Percentiles rank a stretch among this genome's conserved stretches.
These are phyloP conservation scores for Pyrocephalus nanus DNA, from an alignment of 2,797 vertebrate species.

Conservation along the genomic window DNA sequence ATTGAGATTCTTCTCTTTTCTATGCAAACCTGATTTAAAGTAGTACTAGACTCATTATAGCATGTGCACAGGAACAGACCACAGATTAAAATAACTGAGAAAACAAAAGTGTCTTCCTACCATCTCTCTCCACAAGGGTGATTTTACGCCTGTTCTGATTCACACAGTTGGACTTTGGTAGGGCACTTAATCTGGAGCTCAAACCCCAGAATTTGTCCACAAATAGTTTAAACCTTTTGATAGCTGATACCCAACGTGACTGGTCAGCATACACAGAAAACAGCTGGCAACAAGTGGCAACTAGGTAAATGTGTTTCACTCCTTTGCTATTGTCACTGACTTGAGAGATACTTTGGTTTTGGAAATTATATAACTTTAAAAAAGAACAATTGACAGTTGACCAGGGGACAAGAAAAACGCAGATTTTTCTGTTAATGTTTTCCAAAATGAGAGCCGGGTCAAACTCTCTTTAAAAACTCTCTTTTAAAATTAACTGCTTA, in stretches of 20 bases:
- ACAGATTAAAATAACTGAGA: background rate
- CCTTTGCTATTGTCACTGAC: background rate
- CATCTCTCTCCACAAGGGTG: background rate
- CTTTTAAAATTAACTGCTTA: background rate
- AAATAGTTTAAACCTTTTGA: background rate
- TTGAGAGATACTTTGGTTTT: background rate
- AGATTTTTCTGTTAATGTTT: conserved; percentile 1
- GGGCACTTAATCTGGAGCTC: background rate
- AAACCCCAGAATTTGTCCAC: background rate
- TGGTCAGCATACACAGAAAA: background rate
- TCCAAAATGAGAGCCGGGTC: conserved; percentile 16
- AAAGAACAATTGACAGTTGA: background rate
- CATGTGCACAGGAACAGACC: background rate
- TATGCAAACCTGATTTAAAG: background rate
- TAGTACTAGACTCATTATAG: background rate
- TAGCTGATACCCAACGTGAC: background rate
- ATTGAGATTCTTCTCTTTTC: background rate
- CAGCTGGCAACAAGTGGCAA: background rate
- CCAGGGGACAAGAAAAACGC: background rate
- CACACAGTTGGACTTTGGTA: background rate
- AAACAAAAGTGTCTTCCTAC: background rate
- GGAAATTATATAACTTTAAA: conserved; percentile 15
- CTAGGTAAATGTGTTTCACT: background rate
- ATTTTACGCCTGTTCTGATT: background rate
- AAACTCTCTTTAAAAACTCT: background rate